These are phyloP conservation scores for Corythornis vintsioides DNA, from an alignment of 2,113 vertebrate genomes.

Conservation along the genomic window DNA sequence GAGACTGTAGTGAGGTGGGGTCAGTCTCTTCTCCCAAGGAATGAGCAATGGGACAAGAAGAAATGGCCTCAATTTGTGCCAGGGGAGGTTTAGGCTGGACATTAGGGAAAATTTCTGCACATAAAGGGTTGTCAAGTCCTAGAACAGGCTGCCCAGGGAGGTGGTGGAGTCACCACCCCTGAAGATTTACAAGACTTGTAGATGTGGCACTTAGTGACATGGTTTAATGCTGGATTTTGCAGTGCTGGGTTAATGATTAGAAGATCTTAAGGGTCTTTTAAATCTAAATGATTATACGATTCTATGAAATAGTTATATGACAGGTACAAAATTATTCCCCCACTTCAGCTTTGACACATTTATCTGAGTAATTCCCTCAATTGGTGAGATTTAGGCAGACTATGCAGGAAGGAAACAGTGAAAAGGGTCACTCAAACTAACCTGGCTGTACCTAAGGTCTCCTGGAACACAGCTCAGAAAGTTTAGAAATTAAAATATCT, in stretches of 20 bases:
- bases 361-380: background rate
- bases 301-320: background rate
- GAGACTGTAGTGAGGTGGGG: accelerated
- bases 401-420: background rate
- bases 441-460: background rate
- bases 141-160: background rate
- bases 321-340: background rate
- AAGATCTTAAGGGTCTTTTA: background rate
- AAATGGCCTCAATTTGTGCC: accelerated
- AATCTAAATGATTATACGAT: background rate
- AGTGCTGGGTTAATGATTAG: background rate
- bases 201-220: background rate
- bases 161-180: background rate
- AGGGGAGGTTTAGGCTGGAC: background rate
- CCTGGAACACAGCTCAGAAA: background rate
- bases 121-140: background rate
- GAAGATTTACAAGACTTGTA: accelerated
- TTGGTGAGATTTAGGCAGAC: background rate
- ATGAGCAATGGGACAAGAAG: background rate
- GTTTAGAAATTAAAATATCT: background rate
- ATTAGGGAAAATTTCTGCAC: background rate
- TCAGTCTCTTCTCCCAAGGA: background rate
- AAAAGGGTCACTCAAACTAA: background rate
- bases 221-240: background rate
- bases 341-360: background rate